Percentiles rank a stretch among this genome's conserved stretches.
Evolutionary conservation across 1,140 invertebrate species (phyloP).

Genomic region (Pristionchus pacificus): DNA sequence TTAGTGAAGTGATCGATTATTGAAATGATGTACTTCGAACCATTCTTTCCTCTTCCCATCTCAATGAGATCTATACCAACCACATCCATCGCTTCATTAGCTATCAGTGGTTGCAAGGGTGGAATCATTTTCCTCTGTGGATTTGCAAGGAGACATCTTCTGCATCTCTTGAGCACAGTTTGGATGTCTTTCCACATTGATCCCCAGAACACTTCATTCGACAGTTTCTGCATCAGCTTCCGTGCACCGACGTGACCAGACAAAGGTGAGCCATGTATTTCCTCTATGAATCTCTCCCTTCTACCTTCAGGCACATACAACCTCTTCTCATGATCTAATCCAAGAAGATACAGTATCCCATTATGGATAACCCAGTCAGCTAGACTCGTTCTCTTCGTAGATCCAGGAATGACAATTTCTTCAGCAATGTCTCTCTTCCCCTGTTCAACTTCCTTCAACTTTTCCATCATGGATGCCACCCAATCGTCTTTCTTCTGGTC

Average conservation of each 20-base stretch:
- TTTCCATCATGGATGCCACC: too few relatives aligned
- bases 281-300: too few relatives aligned
- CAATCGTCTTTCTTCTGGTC: background rate
- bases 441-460: too few relatives aligned
- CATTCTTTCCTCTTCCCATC: background rate
- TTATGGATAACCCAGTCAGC: background rate
- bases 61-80: constrained; percentile 13
- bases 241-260: background rate
- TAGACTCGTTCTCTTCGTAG: background rate
- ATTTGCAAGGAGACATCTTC: too few relatives aligned
- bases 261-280: background rate
- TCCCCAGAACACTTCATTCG: too few relatives aligned
- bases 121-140: constrained; percentile 4
- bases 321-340: background rate
- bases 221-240: background rate
- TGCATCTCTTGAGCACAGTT: background rate
- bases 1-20: constrained; percentile 17
- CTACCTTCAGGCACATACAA: background rate
- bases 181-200: too few relatives aligned
- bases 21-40: constrained; percentile 4
- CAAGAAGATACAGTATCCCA: background rate
- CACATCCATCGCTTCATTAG: background rate
- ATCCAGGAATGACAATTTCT: background rate
- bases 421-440: too few relatives aligned
- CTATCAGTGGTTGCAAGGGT: background rate